A percentile compares a stretch with the other conserved stretches of the same genome.
phyloP scores from a whole-genome alignment of 1,140 invertebrate species.

The Pseudobourletiella spinata region DNA sequence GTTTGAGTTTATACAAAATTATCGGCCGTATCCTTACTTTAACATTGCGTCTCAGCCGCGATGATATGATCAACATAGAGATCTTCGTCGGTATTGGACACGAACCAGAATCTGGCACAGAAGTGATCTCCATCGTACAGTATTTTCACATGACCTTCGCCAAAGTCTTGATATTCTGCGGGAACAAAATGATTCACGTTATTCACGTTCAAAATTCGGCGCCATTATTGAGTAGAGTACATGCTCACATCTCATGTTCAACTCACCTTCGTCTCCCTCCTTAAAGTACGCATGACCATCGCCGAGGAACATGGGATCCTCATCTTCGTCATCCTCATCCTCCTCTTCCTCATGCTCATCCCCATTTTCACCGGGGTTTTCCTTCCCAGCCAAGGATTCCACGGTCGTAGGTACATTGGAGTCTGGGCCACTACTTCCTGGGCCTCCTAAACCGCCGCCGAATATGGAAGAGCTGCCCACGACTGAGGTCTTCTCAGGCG shows the following conservation, averaged over 20 bases:
- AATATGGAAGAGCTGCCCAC: neutral
- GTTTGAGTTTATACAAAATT: no score
- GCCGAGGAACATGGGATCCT: slow-evolving; percentile 23
- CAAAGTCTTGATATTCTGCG: slow-evolving; percentile 16
- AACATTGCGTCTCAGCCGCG: slow-evolving; percentile 16
- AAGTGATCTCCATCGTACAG: slow-evolving; percentile 22
- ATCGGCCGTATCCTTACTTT: no score
- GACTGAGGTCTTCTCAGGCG: neutral
- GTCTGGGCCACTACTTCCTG: neutral
- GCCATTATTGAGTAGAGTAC: no score
- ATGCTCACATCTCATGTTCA: no score
- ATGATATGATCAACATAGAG: slow-evolving; percentile 20
- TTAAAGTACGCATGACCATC: slow-evolving; percentile 5
- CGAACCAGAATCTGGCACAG: slow-evolving; percentile 14
- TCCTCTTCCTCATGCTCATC: slow-evolving; percentile 18
- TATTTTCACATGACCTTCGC: slow-evolving; percentile 11
- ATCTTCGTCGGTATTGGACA: slow-evolving; percentile 5
- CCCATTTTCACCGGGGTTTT: slow-evolving; percentile 1
- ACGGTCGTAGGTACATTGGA: neutral
- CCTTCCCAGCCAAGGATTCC: neutral
- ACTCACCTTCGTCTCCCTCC: slow-evolving; percentile 1
- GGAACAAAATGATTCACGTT: neutral
- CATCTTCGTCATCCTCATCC: slow-evolving; percentile 20
- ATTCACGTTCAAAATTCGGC: neutral
- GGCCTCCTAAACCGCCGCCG: no score